Evolutionary conservation across 2,888 invertebrate genomes (phyloP).

Genomic region (Drosophila fulvimacula): DNA sequence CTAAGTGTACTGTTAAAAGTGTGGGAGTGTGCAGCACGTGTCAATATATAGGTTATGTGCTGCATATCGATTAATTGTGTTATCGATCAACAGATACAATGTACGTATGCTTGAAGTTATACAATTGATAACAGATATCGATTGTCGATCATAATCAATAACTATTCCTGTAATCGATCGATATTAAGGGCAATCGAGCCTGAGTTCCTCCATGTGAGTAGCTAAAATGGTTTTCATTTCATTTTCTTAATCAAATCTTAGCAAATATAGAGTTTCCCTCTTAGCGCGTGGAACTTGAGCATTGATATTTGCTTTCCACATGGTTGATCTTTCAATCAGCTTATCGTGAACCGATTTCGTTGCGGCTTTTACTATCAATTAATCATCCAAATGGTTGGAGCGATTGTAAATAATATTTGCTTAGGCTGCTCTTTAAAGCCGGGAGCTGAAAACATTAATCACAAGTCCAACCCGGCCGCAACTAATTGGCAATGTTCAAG

Average conservation of each 20-base stretch:
- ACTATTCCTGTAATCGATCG: background rate
- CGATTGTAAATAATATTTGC: conserved; percentile 5
- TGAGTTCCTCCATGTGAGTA: background rate
- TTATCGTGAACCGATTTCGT: conserved; percentile 35
- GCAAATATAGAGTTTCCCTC: background rate
- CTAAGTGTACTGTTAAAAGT: conserved; percentile 21
- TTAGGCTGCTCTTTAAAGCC: conserved; percentile 15
- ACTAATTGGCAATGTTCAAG: conserved; percentile 5
- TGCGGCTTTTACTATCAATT: conserved; percentile 34
- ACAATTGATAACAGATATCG: background rate
- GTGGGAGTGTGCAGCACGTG: background rate
- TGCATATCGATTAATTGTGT: background rate
- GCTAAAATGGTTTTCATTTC: background rate
- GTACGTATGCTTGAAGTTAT: too few species aligned
- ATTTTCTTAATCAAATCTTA: background rate
- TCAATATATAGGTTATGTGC: background rate
- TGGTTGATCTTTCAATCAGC: conserved; percentile 22
- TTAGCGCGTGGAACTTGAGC: background rate
- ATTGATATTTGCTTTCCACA: conserved; percentile 7
- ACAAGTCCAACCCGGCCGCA: conserved; percentile 9
- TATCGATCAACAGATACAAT: background rate
- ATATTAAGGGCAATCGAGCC: background rate
- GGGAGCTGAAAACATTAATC: conserved; percentile 33
- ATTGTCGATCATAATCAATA: background rate
- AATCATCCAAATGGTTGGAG: conserved; percentile 35